Percentiles rank a stretch among this genome's conserved stretches.
Evolutionary conservation across 1,140 invertebrate genomes (phyloP).

Genomic region (Sitophilus oryzae): DNA sequence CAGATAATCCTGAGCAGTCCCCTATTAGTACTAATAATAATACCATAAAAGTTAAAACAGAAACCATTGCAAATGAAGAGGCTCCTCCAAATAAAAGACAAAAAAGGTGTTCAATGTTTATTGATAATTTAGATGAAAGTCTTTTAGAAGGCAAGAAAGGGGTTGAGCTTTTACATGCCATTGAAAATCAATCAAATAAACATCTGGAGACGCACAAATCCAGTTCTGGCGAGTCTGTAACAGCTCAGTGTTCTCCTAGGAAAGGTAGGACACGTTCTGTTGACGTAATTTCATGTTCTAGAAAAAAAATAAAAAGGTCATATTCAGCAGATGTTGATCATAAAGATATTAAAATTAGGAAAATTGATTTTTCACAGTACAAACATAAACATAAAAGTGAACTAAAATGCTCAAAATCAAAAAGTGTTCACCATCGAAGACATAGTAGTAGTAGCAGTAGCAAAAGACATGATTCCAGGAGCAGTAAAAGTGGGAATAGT

Average conservation of each 20-base stretch:
- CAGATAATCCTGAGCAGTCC: conserved; percentile 5
- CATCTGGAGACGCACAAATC: conserved; percentile 28
- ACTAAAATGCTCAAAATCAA: conserved; percentile 21
- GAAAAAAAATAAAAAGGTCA: conserved; percentile 25
- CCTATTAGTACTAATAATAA: conserved; percentile 20
- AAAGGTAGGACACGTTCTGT: conserved; percentile 37
- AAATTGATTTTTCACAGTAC: conserved; percentile 29
- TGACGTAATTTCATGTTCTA: conserved; percentile 25
- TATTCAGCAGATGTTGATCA: conserved; percentile 28
- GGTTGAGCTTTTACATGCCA: conserved; percentile 36
- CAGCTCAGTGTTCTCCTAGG: conserved; percentile 27
- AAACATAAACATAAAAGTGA: conserved; percentile 25
- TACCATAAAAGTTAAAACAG: conserved; percentile 9
- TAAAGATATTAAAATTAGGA: conserved; percentile 24
- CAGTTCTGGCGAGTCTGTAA: conserved; percentile 27
- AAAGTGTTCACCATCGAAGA: conserved; percentile 24
- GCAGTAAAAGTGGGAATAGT: conserved; percentile 21
- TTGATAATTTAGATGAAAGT: conserved; percentile 31
- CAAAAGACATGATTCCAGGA: conserved; percentile 21
- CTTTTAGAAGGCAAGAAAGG: conserved; percentile 36
- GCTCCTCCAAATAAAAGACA: conserved; percentile 24
- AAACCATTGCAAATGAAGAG: conserved; percentile 9
- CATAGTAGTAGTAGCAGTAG: conserved; percentile 20
- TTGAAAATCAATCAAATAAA: conserved; percentile 38
- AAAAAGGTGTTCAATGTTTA: conserved; percentile 27